Conservation (phyloP, 2,888 invertebrate species). For the Trachelus stipa region DNA sequence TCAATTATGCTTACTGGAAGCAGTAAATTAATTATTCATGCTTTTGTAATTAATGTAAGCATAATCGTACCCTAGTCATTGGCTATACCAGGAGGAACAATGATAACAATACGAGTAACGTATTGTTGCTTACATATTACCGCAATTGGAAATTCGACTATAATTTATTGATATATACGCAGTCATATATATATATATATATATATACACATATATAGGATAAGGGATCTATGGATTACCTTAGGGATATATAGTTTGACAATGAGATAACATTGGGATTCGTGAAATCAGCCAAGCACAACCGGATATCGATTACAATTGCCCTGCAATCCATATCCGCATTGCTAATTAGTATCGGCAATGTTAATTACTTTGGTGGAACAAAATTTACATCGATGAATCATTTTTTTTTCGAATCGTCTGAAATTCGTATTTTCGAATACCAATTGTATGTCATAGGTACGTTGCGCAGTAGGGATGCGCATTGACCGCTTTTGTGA, state of each 20-base stretch:
- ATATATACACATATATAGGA: not conserved
- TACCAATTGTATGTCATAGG: too few relatives aligned
- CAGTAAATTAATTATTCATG: not conserved
- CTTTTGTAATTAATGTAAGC: not conserved
- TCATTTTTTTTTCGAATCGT: too few relatives aligned
- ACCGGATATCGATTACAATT: not conserved
- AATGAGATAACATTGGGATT: not conserved
- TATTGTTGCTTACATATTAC: not conserved
- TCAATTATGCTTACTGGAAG: not conserved
- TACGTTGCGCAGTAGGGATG: too few relatives aligned
- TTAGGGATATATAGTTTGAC: not conserved
- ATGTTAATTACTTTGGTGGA: not conserved
- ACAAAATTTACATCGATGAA: too few relatives aligned
- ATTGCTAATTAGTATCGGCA: slow-evolving; percentile 37
- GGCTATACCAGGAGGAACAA: slow-evolving; percentile 28
- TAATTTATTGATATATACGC: not conserved
- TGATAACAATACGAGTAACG: not conserved
- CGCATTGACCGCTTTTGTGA: too few relatives aligned
- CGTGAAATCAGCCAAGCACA: not conserved
- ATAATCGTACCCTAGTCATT: slow-evolving; percentile 15
- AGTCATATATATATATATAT: too few relatives aligned
- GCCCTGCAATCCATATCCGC: slow-evolving; percentile 19
- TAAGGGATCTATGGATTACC: not conserved
- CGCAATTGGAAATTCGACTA: not conserved
- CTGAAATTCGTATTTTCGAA: too few relatives aligned